Percentiles rank a stretch among this genome's conserved stretches.
phyloP scores from a whole-genome alignment of 1,140 invertebrate genomes.

The Neodiprion virginianus region DNA sequence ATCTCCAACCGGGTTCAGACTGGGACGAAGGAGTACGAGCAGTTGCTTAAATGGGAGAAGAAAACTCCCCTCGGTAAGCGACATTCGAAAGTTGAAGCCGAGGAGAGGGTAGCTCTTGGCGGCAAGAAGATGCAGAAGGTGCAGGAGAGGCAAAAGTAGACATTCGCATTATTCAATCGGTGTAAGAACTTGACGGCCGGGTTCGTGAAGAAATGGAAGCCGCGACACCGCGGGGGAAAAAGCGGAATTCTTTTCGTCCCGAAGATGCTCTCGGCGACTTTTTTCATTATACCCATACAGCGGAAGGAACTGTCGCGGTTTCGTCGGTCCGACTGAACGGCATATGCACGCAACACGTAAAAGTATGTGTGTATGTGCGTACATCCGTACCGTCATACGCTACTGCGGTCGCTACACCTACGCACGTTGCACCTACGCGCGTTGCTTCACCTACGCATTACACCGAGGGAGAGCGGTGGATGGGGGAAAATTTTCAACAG shows the following conservation, averaged over 20 bases:
- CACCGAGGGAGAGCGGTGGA: not conserved
- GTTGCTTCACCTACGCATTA: not conserved
- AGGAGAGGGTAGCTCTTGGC: conserved; percentile 13
- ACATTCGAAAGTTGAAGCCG: conserved; percentile 19
- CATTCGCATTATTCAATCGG: not conserved
- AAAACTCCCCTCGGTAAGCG: conserved; percentile 37
- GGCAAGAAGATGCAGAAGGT: not conserved
- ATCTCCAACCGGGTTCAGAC: conserved; percentile 17
- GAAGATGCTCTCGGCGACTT: too few species aligned
- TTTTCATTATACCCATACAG: too few species aligned
- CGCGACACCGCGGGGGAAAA: too few species aligned
- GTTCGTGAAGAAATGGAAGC: not conserved
- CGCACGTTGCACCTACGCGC: conserved; percentile 6
- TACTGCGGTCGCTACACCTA: not conserved
- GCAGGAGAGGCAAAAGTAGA: not conserved
- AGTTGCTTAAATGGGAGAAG: conserved; percentile 39
- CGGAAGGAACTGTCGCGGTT: too few species aligned
- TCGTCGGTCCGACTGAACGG: too few species aligned
- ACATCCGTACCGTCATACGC: not conserved
- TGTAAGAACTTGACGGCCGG: not conserved
- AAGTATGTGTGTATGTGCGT: not conserved
- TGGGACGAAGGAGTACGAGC: conserved; percentile 16
- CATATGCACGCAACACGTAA: too few species aligned
- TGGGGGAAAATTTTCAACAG: not conserved
- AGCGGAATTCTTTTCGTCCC: too few species aligned